These are phyloP conservation scores for Nematostella vectensis DNA, from an alignment of 92 coral and sea anemone genomes.

Conservation along the genomic window DNA sequence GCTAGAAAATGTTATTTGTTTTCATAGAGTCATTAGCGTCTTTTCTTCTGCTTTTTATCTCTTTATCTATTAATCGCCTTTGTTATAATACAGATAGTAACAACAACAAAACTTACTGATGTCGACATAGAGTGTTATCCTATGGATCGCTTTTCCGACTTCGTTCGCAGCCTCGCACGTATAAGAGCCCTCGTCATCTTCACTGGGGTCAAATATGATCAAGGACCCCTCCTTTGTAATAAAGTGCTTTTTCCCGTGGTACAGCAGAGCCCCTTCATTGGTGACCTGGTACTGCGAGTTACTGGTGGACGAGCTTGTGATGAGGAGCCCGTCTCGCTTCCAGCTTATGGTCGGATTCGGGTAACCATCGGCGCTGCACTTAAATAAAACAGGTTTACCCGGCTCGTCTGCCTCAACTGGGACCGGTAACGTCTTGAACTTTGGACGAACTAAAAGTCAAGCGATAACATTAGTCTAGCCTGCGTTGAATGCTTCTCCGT, in stretches of 20 bases:
- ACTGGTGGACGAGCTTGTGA: constrained; percentile 28
- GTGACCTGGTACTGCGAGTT: constrained; percentile 45
- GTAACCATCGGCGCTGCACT: constrained; percentile 59
- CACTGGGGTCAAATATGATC: constrained; percentile 64
- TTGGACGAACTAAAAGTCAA: constrained; percentile 46
- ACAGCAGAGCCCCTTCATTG: constrained; percentile 51
- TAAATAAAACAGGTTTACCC: constrained; percentile 53
- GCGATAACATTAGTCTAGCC: neutral
- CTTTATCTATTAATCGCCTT: no score
- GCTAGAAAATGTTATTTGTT: no score
- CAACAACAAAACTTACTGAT: constrained; percentile 84
- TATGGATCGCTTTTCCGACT: constrained; percentile 42
- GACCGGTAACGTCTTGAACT: constrained; percentile 40
- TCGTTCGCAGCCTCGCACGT: constrained; percentile 57
- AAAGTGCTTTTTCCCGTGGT: constrained; percentile 57
- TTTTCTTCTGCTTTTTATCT: no score
- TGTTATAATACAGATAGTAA: no score
- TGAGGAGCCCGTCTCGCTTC: constrained; percentile 46
- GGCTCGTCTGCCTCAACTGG: constrained; percentile 53
- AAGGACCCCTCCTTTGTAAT: constrained; percentile 68
- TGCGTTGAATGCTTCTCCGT: no score
- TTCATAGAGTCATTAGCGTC: no score
- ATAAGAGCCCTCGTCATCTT: constrained; percentile 59
- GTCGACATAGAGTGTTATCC: constrained; percentile 55
- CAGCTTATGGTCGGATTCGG: constrained; percentile 64